Conservation (phyloP, 2,797 vertebrate species). For the Coluber constrictor region DNA sequence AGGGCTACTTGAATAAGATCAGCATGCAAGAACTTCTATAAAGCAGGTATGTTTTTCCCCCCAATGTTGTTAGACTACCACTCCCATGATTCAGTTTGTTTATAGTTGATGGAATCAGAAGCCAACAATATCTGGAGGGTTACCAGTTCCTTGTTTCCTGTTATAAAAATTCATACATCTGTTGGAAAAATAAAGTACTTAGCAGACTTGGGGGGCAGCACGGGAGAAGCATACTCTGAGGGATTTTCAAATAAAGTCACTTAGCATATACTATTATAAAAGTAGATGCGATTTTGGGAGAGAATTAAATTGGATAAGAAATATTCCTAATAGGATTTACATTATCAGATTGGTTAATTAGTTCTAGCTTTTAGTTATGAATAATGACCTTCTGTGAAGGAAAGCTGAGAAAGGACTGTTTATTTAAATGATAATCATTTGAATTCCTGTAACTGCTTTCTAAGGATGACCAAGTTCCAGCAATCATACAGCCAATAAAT, state of each 20-base stretch:
- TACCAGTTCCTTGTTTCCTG: neutral
- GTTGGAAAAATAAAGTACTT: constrained; percentile 48
- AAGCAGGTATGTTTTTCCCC: neutral
- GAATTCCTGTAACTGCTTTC: constrained; percentile 67
- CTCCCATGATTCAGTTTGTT: neutral
- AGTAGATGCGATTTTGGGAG: constrained; percentile 58
- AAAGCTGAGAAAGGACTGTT: constrained; percentile 64
- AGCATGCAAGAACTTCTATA: constrained; percentile 36
- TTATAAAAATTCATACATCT: constrained; percentile 44
- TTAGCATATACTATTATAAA: constrained; percentile 51
- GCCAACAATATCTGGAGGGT: neutral
- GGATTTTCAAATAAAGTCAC: constrained; percentile 47
- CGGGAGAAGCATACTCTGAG: constrained; percentile 26
- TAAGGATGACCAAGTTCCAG: constrained; percentile 62
- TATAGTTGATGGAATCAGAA: neutral
- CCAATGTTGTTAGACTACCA: neutral
- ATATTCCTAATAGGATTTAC: constrained; percentile 67
- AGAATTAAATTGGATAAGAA: constrained; percentile 68
- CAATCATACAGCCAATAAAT: constrained; percentile 47
- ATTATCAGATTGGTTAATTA: constrained; percentile 68
- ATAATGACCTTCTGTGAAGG: constrained; percentile 64
- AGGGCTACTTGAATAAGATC: constrained; percentile 31
- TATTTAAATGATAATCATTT: constrained; percentile 73
- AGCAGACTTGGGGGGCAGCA: neutral
- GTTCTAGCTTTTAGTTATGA: constrained; percentile 62